A percentile compares a stretch with the other conserved stretches of the same genome.
These are phyloP conservation scores for Rhinogobio ventralis DNA, from an alignment of 2,797 vertebrate genomes.

Conservation along the genomic window DNA sequence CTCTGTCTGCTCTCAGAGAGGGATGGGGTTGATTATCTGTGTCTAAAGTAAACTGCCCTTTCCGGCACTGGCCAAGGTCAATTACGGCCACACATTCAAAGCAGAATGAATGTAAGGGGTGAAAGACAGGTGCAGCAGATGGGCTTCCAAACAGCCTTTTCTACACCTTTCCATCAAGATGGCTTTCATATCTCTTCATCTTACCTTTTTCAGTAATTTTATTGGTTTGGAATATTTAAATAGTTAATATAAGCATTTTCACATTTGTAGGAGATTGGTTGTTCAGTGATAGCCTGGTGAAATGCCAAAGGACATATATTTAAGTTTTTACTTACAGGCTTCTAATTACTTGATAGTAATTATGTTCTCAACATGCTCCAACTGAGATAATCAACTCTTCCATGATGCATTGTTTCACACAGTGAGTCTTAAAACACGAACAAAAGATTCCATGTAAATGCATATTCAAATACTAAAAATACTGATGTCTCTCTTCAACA, in stretches of 20 bases:
- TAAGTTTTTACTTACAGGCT: constrained; percentile 15
- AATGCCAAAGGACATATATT: constrained; percentile 16
- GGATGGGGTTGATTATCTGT: constrained; percentile 72
- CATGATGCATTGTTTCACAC: constrained; percentile 37
- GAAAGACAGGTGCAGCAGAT: constrained; percentile 65
- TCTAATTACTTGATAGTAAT: constrained; percentile 47
- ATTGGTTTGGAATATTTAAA: constrained; percentile 7
- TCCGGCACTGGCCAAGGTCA: constrained; percentile 79
- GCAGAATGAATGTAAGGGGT: constrained; percentile 67
- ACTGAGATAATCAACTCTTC: not conserved
- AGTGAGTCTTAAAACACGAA: constrained; percentile 33
- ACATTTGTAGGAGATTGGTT: not conserved
- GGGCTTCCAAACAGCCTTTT: constrained; percentile 67
- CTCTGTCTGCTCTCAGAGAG: constrained; percentile 49
- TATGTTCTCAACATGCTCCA: constrained; percentile 33
- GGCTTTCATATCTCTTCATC: constrained; percentile 40
- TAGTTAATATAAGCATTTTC: not conserved
- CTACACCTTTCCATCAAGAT: constrained; percentile 59
- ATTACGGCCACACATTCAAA: constrained; percentile 76
- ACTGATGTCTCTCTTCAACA: constrained; percentile 37
- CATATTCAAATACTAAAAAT: constrained; percentile 47
- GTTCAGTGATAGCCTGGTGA: not conserved
- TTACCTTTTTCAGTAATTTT: constrained; percentile 15
- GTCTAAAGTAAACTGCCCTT: constrained; percentile 71
- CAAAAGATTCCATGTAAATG: constrained; percentile 40